Base-by-base conservation (phyloP, 1,140 invertebrate species). In the Heterodera carotae region DNA sequence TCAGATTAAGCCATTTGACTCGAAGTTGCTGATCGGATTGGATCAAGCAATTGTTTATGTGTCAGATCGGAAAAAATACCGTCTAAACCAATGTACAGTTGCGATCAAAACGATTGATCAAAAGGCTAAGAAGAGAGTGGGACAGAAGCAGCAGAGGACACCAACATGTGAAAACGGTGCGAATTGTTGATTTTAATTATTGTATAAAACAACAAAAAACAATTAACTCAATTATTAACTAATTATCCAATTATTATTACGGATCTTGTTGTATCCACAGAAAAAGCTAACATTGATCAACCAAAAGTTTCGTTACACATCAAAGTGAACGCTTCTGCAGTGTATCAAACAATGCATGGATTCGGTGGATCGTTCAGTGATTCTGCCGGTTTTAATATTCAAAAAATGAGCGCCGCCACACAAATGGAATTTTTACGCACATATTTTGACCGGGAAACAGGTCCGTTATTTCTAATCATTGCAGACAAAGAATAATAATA, bases 301-400 rank as follows among this genome's bases (percentile, higher is more conserved):
- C 39, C 39, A 0, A 43, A 43, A 43, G 7, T 12, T 36, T 36
- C 53, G 34, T 39, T 67, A 34, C 39, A 69, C 39, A 75, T 75
- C 22, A 39, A 25, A 27, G 56, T 75, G 15, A 60, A 75, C 25
- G 59, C 74, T 27, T 64, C 74, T 29, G 29, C 74, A 60, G 75
- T 39, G 22, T 82, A 33, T 60, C 85, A 90, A 83, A 86, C 75
- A 27, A 85, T 90, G 10, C 75, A 86, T 71, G 89, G 89, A 22
- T 90, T 90, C 84, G 76, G 89, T 31, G 89, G 88, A 27, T 89
- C 89, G 0, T 89, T 90, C 69, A 90, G 89, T 8, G 89, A 90
- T 84, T 84, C 89, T 39, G 85, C 88, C 69, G 88, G 88, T 29
- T 88, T 89, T n/a, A 90, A 89, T 69, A 36, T 85, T 15, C 66